A percentile compares a stretch with the other conserved stretches of the same genome.
phyloP scores from a whole-genome alignment of 2,888 invertebrate genomes.

The Mactromeris polynyma region DNA sequence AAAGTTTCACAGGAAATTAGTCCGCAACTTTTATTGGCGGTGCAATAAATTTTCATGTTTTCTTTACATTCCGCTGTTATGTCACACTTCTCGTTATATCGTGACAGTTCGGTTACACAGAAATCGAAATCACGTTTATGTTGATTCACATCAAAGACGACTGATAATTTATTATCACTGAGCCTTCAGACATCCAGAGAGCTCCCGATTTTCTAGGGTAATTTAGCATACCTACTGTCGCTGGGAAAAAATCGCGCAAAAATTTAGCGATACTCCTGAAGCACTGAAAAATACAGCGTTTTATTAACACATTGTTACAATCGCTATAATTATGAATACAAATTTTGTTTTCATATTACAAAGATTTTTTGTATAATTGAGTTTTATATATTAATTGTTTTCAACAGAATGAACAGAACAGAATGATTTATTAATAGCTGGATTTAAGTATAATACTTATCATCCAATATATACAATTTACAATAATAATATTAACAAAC shows the following conservation, averaged over 20 bases:
- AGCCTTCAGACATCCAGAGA: background rate
- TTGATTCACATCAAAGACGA: background rate
- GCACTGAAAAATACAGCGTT: background rate
- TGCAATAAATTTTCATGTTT: background rate
- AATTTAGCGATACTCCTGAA: background rate
- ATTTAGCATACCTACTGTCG: background rate
- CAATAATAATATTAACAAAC: no score
- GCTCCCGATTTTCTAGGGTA: background rate
- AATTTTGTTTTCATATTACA: background rate
- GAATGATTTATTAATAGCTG: no score
- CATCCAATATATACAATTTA: no score
- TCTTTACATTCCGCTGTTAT: background rate
- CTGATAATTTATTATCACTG: background rate
- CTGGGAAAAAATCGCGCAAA: background rate
- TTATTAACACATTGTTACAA: background rate
- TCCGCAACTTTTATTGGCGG: background rate
- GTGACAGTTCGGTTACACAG: background rate
- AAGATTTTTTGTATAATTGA: no score
- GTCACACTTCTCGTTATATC: background rate
- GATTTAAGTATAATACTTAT: no score
- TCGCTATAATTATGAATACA: background rate
- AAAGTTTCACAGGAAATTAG: background rate
- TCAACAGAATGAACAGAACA: no score
- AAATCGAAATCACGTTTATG: conserved; percentile 2
- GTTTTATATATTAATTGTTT: no score